Evolutionary conservation across 2,797 vertebrate genomes (phyloP).

Genomic region (Iguana delicatissima): DNA sequence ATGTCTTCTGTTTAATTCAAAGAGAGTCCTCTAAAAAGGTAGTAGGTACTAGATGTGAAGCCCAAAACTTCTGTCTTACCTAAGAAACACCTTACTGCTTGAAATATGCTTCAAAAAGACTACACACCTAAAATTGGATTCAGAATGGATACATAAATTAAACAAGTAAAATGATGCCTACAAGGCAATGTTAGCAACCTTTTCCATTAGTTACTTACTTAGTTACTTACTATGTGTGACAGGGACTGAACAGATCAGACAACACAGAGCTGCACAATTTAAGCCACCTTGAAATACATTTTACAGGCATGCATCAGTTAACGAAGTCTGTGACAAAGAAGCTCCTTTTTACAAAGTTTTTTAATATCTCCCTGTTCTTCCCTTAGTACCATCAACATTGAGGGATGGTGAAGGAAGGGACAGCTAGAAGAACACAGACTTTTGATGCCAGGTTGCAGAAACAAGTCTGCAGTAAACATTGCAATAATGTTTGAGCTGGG

Average conservation of each 20-base stretch:
- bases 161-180: slow-evolving; percentile 42
- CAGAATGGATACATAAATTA: slow-evolving; percentile 50
- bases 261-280: neutral
- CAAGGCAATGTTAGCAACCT: slow-evolving; percentile 56
- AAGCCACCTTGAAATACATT: neutral
- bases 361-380: too few relatives aligned
- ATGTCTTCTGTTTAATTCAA: slow-evolving; percentile 69
- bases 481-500: too few relatives aligned
- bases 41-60: slow-evolving; percentile 45
- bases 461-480: too few relatives aligned
- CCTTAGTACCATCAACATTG: too few relatives aligned
- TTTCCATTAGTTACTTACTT: slow-evolving; percentile 42
- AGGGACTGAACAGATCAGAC: slow-evolving; percentile 1
- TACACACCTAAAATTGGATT: slow-evolving; percentile 62
- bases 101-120: slow-evolving; percentile 64
- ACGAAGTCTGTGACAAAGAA: neutral
- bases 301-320: neutral
- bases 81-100: slow-evolving; percentile 54
- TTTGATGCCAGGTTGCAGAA: too few relatives aligned
- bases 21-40: slow-evolving; percentile 52
- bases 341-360: too few relatives aligned
- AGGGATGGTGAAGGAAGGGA: too few relatives aligned
- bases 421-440: too few relatives aligned
- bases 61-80: slow-evolving; percentile 59
- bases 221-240: slow-evolving; percentile 6